Conservation (phyloP, 1,140 invertebrate species). For the Orius insidiosus region DNA sequence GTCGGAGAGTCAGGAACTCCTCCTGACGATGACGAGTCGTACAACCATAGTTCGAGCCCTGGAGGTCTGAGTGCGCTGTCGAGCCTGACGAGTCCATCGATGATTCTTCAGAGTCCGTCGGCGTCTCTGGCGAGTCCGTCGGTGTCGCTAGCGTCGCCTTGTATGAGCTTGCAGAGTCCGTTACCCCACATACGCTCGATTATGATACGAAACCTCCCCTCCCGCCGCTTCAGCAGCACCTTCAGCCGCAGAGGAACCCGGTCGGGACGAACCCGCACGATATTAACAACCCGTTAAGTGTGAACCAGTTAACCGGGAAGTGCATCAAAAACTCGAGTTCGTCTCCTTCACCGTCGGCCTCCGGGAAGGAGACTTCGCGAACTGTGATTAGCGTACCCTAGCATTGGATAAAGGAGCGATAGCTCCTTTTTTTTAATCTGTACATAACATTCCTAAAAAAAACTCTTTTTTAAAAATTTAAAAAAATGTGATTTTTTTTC, state of each 20-base stretch:
- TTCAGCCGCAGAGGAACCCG: constrained; percentile 42
- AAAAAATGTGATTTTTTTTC: constrained; percentile 15
- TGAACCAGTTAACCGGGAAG: constrained; percentile 67
- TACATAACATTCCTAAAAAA: constrained; percentile 4
- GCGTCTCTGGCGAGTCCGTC: constrained; percentile 48
- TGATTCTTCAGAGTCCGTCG: constrained; percentile 44
- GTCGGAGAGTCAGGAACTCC: constrained; percentile 52
- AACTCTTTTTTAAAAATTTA: constrained; percentile 12
- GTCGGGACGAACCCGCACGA: constrained; percentile 79
- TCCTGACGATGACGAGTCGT: constrained; percentile 42
- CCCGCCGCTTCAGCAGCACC: constrained; percentile 20
- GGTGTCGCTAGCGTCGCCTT: constrained; percentile 36
- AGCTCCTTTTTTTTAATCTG: background rate
- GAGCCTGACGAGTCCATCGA: constrained; percentile 54
- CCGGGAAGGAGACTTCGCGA: constrained; percentile 18
- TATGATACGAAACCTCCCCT: constrained; percentile 25
- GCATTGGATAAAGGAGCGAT: constrained; percentile 18
- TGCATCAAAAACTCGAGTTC: constrained; percentile 33
- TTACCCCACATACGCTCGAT: constrained; percentile 30
- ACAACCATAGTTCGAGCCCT: constrained; percentile 51
- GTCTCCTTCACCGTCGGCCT: constrained; percentile 3
- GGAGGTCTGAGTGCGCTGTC: constrained; percentile 57
- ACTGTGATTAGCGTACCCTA: constrained; percentile 23
- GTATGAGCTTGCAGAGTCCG: constrained; percentile 32
- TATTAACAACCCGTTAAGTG: constrained; percentile 77